Percentiles rank a stretch among this genome's conserved stretches.
Conservation (phyloP, 1,140 invertebrate genomes). For the Heliconius hewitsoni region DNA sequence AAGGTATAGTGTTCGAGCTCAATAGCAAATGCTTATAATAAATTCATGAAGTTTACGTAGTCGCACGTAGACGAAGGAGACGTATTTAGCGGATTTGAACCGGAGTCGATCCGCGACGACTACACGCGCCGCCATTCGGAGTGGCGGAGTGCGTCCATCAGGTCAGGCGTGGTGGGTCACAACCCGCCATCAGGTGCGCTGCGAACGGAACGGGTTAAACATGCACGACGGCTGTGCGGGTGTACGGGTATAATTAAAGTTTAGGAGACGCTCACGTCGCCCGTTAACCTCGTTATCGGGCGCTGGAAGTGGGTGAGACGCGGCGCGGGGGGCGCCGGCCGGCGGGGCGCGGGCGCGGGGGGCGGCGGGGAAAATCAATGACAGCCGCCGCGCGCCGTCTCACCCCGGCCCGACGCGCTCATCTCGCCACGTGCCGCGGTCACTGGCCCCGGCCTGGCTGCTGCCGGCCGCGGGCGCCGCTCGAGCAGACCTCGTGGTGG, state of each 20-base stretch:
- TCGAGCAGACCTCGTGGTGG: conserved; percentile 52
- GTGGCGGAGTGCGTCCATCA: conserved; percentile 54
- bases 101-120: conserved; percentile 43
- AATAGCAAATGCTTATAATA: conserved; percentile 60
- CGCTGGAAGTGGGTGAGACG: conserved; percentile 79
- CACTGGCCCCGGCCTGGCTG: conserved; percentile 59
- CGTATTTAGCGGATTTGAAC: conserved; percentile 60
- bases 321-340: conserved; percentile 57
- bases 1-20: conserved; percentile 45
- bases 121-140: conserved; percentile 46
- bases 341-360: conserved; percentile 45
- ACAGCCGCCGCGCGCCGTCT: conserved; percentile 77
- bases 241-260: conserved; percentile 81
- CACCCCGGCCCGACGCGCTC: conserved; percentile 75
- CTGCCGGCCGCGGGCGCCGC: not conserved
- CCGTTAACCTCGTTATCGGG: conserved; percentile 81
- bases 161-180: conserved; percentile 61
- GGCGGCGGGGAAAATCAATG: conserved; percentile 78
- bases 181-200: conserved; percentile 73
- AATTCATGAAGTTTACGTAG: conserved; percentile 55
- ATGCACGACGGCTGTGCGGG: conserved; percentile 74
- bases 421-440: conserved; percentile 80
- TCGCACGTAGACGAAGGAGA: conserved; percentile 51
- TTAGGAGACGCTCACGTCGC: conserved; percentile 81
- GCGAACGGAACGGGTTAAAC: conserved; percentile 78